Evolutionary conservation across 2,888 invertebrate species (phyloP).

Genomic region (Stictocephala bisonia): DNA sequence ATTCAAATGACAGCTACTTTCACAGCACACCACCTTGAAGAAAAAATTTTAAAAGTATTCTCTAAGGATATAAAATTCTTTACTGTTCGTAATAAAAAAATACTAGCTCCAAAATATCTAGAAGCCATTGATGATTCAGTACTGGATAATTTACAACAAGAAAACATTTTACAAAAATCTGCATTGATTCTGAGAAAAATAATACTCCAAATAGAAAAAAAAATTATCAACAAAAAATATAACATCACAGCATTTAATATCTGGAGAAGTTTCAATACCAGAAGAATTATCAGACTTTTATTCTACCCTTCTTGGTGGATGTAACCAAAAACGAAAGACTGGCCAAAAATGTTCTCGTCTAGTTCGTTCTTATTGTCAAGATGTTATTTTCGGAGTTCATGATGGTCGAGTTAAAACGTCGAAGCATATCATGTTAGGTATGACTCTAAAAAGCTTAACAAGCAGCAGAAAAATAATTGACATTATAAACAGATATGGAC

Average conservation of each 20-base stretch:
- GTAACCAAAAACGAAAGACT: not conserved
- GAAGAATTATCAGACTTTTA: not conserved
- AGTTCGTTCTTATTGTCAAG: not conserved
- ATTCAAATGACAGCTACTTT: not conserved
- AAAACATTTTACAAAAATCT: not conserved
- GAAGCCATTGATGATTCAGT: not conserved
- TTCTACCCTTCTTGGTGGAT: not conserved
- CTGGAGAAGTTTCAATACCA: not conserved
- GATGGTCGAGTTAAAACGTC: constrained; percentile 57
- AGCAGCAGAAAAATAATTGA: no score
- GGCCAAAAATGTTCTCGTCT: not conserved
- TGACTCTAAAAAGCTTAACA: constrained; percentile 62
- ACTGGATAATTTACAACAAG: not conserved
- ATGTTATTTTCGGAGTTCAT: constrained; percentile 45
- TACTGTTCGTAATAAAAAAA: not conserved
- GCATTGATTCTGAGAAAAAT: not conserved
- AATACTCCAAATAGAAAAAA: not conserved
- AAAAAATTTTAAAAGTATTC: not conserved
- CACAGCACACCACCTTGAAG: not conserved
- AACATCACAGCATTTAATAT: not conserved
- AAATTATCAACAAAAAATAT: not conserved
- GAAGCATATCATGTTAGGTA: constrained; percentile 60
- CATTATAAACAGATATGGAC: constrained; percentile 61
- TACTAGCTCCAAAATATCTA: not conserved
- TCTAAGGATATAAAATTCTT: not conserved